These are phyloP conservation scores for Oceanodroma leucorhoa DNA, from an alignment of 2,797 vertebrate species.

Conservation along the genomic window DNA sequence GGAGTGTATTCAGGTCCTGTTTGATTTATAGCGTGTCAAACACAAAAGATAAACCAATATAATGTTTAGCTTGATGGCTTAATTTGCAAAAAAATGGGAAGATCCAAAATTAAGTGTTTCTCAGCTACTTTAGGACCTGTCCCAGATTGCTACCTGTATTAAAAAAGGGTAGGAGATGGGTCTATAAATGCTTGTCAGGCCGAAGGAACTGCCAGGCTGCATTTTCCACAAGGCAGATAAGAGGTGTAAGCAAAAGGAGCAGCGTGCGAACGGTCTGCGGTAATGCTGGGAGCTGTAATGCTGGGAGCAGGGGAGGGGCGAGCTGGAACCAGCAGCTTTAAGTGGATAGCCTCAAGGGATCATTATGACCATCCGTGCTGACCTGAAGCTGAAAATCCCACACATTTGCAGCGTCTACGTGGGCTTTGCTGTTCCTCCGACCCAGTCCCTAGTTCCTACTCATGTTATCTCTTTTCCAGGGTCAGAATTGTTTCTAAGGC, in stretches of 20 bases:
- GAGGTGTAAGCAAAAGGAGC: background rate
- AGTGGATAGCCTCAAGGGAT: conserved; percentile 13
- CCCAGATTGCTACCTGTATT: background rate
- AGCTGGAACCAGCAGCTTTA: conserved; percentile 5
- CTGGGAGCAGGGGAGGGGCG: background rate
- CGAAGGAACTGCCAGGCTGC: background rate
- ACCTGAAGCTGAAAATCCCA: conserved; percentile 37
- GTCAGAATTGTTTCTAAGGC: background rate
- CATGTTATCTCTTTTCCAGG: background rate
- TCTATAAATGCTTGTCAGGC: background rate
- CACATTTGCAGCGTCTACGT: background rate
- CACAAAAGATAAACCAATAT: background rate
- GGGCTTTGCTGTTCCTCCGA: conserved; percentile 4
- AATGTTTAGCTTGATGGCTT: background rate
- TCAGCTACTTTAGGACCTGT: background rate
- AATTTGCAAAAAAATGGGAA: conserved; percentile 7
- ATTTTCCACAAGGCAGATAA: background rate
- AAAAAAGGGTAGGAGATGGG: background rate
- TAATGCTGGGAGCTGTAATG: background rate
- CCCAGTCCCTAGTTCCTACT: background rate
- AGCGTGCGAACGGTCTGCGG: rapidly evolving
- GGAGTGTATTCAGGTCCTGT: background rate
- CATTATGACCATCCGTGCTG: background rate
- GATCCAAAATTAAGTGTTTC: background rate
- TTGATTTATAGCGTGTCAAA: background rate